Evolutionary conservation across 2,113 vertebrate genomes (phyloP).

Genomic region (Rhinoderma darwinii): DNA sequence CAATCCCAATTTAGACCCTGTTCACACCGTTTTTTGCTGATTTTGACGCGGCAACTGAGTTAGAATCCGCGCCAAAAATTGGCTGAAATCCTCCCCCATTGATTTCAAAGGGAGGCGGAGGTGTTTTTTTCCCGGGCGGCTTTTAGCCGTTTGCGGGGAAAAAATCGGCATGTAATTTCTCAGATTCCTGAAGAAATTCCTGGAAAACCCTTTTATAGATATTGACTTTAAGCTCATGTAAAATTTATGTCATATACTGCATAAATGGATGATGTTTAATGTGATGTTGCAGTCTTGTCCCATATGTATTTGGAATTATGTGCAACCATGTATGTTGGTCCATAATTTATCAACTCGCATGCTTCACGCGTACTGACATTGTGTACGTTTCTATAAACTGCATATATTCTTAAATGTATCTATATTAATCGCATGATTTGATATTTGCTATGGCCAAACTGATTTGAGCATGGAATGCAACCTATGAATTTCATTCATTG

Average conservation of each 20-base stretch:
- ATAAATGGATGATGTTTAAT: background rate
- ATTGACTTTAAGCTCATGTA: background rate
- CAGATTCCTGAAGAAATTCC: too few relatives aligned
- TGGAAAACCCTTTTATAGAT: background rate
- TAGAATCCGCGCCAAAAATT: too few relatives aligned
- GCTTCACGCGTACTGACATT: slow-evolving; percentile 1
- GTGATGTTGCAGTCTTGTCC: background rate
- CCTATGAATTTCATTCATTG: slow-evolving; percentile 13
- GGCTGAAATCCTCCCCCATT: too few relatives aligned
- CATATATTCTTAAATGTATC: slow-evolving; percentile 11
- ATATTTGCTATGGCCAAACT: slow-evolving; percentile 21
- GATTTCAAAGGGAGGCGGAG: too few relatives aligned
- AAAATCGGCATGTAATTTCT: too few relatives aligned
- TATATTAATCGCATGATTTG: slow-evolving; percentile 46
- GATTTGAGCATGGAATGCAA: slow-evolving; percentile 37
- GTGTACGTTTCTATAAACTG: background rate
- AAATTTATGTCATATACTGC: background rate
- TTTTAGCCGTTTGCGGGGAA: too few relatives aligned
- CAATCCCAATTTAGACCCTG: too few relatives aligned
- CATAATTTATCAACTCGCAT: slow-evolving; percentile 19
- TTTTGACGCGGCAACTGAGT: too few relatives aligned
- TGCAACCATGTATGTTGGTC: slow-evolving; percentile 4
- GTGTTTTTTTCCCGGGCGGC: too few relatives aligned
- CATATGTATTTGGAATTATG: background rate
- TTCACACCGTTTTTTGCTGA: too few relatives aligned